Evolutionary conservation across 1,140 invertebrate species (phyloP).

Genomic region (Monomorium pharaonis): DNA sequence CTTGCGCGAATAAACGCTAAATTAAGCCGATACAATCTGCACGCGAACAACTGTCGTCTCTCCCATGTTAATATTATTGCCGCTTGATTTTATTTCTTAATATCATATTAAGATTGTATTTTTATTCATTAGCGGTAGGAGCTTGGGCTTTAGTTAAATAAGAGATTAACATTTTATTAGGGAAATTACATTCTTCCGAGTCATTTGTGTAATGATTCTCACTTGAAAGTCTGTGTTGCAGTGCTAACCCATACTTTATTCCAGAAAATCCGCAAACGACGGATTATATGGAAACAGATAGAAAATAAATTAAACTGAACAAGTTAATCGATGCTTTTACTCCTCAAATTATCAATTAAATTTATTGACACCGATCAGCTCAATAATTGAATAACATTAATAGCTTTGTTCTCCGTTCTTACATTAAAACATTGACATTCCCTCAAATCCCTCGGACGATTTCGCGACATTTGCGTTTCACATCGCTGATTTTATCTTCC

Average conservation of each 20-base stretch:
- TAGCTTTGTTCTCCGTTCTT: neutral
- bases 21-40: constrained; percentile 36
- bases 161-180: neutral
- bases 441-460: constrained; percentile 58
- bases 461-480: constrained; percentile 68
- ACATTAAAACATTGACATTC: constrained; percentile 41
- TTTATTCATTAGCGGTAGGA: neutral
- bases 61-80: neutral
- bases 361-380: neutral
- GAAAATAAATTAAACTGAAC: neutral
- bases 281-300: neutral
- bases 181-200: neutral
- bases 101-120: neutral
- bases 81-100: too few relatives aligned
- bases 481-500: constrained; percentile 63
- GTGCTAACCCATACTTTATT: neutral
- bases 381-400: neutral
- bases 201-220: too few relatives aligned
- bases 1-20: constrained; percentile 27
- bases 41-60: constrained; percentile 1
- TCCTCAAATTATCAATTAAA: neutral
- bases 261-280: neutral
- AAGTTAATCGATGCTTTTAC: neutral
- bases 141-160: neutral
- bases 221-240: neutral